Evolutionary conservation across 1,140 invertebrate genomes (phyloP), one percentile per base, ranked within the genome.

Genomic region (Drosophila ogumai): DNA sequence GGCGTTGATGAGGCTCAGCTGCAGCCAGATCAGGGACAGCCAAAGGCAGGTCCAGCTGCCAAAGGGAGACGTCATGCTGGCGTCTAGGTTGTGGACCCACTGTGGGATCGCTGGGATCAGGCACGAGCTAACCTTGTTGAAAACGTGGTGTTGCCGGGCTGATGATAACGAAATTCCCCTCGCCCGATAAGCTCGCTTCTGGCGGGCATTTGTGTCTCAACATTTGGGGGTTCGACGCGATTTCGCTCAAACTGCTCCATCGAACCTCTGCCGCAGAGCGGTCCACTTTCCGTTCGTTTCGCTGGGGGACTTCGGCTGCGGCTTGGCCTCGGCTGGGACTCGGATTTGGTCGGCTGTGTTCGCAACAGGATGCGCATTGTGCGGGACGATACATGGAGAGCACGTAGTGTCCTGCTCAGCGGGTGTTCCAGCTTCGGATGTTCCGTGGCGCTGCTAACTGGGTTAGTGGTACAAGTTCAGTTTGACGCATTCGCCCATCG

Each of bases 401-500:
- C 36, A 41, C 4, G 17, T 49, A n/a, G 22, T 25, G 22, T 31
- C 61, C 8, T 22, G 32, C 50, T 69, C 52, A 40, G 38, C 15
- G 31, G 34, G 13, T 2, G 15, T 56, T 41, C 17, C 61, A 34
- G 0, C 52, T 2, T 34, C 47, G 41, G 1, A 38, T 10, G 60
- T 34, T 54, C 22, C 54, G 15, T 17, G 13, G 19, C 36, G 12
- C n/a, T 22, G 61, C 80, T 91, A 91, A 91, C 81, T 91, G 90
- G 90, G 90, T 91, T 91, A 91, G 74, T 91, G 90, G 85, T 91
- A 91, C 90, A 91, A 91, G 90, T 91, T 91, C 90, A 91, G 90
- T 91, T 79, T 63, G 71, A 61, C 65, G 72, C 52, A 75, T 69
- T 69, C 66, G 47, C 66, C 66, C 36, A 68, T 61, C 22, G 19